A percentile compares a stretch with the other conserved stretches of the same genome.
Evolutionary conservation across 1,140 invertebrate species (phyloP).

Genomic region (Macrosteles quadrilineatus): DNA sequence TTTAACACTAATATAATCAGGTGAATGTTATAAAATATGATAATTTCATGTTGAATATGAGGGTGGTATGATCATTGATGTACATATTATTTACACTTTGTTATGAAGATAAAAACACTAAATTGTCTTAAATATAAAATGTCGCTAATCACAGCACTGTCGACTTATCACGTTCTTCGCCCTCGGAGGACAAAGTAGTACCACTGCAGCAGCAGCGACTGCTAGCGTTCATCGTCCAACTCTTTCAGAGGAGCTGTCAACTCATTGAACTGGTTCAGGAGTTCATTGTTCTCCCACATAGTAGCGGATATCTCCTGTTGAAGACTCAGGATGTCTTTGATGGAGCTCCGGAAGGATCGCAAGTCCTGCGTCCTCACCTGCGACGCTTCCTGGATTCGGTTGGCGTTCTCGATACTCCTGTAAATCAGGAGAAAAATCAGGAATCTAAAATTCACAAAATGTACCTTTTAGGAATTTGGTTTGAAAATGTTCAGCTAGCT

Average conservation of each 20-base stretch:
- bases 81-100: not conserved
- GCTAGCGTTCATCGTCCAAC: not conserved
- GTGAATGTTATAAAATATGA: too few species aligned
- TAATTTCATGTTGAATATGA: too few species aligned
- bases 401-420: slow-evolving; percentile 38
- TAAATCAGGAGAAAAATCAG: too few species aligned
- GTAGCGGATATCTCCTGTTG: slow-evolving; percentile 53
- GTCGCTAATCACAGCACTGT: too few species aligned
- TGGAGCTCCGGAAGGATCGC: slow-evolving; percentile 45
- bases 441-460: too few species aligned
- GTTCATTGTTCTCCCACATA: slow-evolving; percentile 51
- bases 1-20: too few species aligned
- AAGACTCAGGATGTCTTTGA: slow-evolving; percentile 51
- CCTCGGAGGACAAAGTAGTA: slow-evolving; percentile 15
- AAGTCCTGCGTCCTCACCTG: slow-evolving; percentile 33
- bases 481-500: too few species aligned
- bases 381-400: slow-evolving; percentile 29
- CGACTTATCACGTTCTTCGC: too few species aligned
- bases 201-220: not conserved
- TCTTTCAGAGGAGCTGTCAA: slow-evolving; percentile 35
- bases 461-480: too few species aligned
- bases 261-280: slow-evolving; percentile 51
- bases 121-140: not conserved
- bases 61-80: not conserved
- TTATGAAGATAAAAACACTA: not conserved